Base-by-base conservation (phyloP, 2,113 vertebrate genomes). In the Halichoerus grypus region DNA sequence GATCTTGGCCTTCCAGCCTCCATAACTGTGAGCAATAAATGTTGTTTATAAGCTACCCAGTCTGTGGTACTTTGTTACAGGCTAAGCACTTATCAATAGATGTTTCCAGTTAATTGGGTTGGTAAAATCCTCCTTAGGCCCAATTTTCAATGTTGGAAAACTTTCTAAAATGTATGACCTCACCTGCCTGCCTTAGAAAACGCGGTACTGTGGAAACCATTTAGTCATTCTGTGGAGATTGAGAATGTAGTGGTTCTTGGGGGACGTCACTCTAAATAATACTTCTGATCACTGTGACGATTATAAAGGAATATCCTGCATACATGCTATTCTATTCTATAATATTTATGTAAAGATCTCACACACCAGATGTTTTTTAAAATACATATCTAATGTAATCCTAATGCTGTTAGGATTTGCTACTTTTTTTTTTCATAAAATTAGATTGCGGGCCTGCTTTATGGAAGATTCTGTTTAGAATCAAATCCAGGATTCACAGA, bases 201-300 rank as follows among this genome's bases (percentile, higher is more conserved):
- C 12, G 9, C 1, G 16, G 46, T 4, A 1, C 59, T 3, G 2
- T 42, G n/a, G 46, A 72, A 49, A 72, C 24, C 15, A 8, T 4
- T 5, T 6, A 24, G 16, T 14, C 28, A 2, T 2, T 21, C 42
- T 10, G 33, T 1, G 18, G 53, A 24, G 26, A 2, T 0, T 2
- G 57, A 77, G 31, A 53, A 15, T 3, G 13, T 7, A 12, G 49
- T 11, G 3, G 3, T 0, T 3, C 33, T 42, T 31, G 3, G 2
- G 14, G n/a, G n/a, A 55, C 3, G 31, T 33, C 46, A 1, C 24
- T 18, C 49, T 1, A 2, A 31, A 4, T 24, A 12, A 9, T 31
- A 0, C 28, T 28, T 71, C 61, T 95, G 0, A 0, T 49, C 19
- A 7, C n/a, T 33, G 10, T 22, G 4, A 9, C 51, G 55, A 16